Base-by-base conservation (phyloP, 2,888 invertebrate species). In the Drosophila maculinotata region DNA sequence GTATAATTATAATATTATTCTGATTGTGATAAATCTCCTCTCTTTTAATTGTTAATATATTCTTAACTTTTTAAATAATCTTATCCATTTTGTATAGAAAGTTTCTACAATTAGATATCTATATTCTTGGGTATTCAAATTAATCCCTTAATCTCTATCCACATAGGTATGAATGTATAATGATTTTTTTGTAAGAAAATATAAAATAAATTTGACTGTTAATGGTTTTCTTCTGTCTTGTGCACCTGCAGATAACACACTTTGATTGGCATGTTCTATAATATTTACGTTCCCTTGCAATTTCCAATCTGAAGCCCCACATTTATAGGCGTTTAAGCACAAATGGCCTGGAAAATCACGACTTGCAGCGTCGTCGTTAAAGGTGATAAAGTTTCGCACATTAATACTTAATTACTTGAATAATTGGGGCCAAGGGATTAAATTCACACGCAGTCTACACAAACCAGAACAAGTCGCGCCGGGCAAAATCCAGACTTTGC, bases 341-440 rank as follows among this genome's bases (percentile, higher is more conserved):
- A 84, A 89, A 88, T 90, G 74, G 76, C 54, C 81, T 89, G 89
- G 90, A 89, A 90, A 89, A 89, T 89, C 89, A 89, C 76, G 73
- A 52, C 76, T 63, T 72, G 79, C 53, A 57, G 62, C 57, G 42
- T 64, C 38, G 57, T 63, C 70, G 73, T 68, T 56, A 67, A 77
- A 88, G 88, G 90, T 88, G 89, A 90, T 90, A 90, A 70, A 79
- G 80, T 89, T 90, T 90, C 90, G 88, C 90, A 89, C 89, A 90
- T 89, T 88, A 84, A 90, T 87, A 90, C 88, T 89, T 90, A 90
- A 90, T 90, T 89, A 87, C 89, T 85, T 81, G 89, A 83, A 82
- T 90, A 90, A 90, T 90, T 90, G 89, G 90, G 88, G 79, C 87
- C 89, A 86, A 79, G 76, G 84, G 87, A 90, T 89, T 90, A 90